Base-by-base conservation (phyloP, 2,888 invertebrate species). In the Tubulanus polymorphus region DNA sequence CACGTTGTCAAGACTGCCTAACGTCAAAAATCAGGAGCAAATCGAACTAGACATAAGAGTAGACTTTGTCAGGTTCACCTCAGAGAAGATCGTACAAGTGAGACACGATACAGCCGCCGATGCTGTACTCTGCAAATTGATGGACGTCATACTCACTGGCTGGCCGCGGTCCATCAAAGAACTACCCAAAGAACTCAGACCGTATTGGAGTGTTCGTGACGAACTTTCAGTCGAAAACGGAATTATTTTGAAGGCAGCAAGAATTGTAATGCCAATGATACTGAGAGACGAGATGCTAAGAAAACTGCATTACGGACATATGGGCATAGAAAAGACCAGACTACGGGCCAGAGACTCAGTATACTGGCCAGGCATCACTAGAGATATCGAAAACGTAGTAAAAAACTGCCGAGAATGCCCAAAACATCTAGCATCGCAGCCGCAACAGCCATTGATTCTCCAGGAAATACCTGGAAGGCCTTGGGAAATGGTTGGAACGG, bases 401-500 rank as follows among this genome's bases (percentile, higher is more conserved):
- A n/a, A 46, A 46, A 20, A 12, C 10, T 46, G 46, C 18, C 10
- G 12, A 12, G 18, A 12, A 46, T 46, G 46, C 46, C 46, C 10
- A 46, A 8, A 46, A 20, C 23, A 46, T 20, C 10, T 18, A n/a
- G 10, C 23, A 12, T 8, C 46, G 10, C 46, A 46, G 18, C 46
- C 10, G 23, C 46, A 8, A 12, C 12, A 46, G 23, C 10, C 46
- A 18, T 20, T 46, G 46, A 46, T 12, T 15, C 46, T 20, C 10
- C 46, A 46, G 10, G 46, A 46, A 46, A 46, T 46, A 15, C 46
- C 46, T 10, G 18, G 12, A 12, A 8, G 23, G 18, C 10, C 46
- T 46, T 46, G 46, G 18, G 46, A 46, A 10, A n/a, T 18, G 46
- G 46, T 46, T 12, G 46, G 46, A 46, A 46, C 46, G 10, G 46